These are phyloP conservation scores for Micromys minutus DNA, from an alignment of 2,113 vertebrate genomes.

Conservation along the genomic window DNA sequence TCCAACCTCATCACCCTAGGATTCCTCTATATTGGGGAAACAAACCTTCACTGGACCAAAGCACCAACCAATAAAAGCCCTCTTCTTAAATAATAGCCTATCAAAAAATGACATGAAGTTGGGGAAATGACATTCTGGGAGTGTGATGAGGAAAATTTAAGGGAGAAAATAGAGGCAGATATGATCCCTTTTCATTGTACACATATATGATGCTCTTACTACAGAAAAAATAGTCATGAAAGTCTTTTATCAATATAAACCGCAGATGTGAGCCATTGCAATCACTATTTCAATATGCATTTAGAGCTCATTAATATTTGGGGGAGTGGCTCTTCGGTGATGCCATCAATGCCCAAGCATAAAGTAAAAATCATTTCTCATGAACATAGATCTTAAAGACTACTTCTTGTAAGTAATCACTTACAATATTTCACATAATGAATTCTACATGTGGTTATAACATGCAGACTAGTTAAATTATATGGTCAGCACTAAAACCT, in stretches of 20 bases:
- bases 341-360: not conserved
- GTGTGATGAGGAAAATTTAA: not conserved
- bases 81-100: not conserved
- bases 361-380: not conserved
- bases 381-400: too few species aligned
- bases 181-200: not conserved
- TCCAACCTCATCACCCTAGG: too few species aligned
- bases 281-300: not conserved
- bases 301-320: not conserved
- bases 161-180: not conserved
- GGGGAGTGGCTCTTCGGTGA: not conserved
- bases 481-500: too few species aligned
- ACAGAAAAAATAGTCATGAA: not conserved
- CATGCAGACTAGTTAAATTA: too few species aligned
- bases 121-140: not conserved
- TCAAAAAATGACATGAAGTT: not conserved
- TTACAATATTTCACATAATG: too few species aligned
- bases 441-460: too few species aligned
- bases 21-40: too few species aligned
- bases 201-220: not conserved
- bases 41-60: too few species aligned
- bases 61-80: too few species aligned
- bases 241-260: slow-evolving; percentile 1
- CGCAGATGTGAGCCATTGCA: not conserved
- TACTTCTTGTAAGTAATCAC: too few species aligned